Percentiles rank a stretch among this genome's conserved stretches.
Conservation (phyloP, 2,888 invertebrate genomes). For the Drosophila macrospina region DNA sequence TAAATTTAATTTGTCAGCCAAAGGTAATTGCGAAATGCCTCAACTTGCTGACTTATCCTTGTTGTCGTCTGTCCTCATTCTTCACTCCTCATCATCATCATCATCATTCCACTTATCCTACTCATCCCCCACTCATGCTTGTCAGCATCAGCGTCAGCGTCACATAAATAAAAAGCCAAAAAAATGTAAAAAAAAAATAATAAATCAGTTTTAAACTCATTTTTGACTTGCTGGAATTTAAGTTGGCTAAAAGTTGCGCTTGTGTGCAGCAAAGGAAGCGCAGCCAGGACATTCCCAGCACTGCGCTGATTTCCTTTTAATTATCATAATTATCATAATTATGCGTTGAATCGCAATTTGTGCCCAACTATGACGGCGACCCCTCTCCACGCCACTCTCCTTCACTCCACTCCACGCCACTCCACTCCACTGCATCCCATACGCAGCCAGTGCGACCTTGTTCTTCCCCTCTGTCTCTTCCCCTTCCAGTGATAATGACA, state of each 20-base stretch:
- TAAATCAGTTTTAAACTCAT: constrained; percentile 44
- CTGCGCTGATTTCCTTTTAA: constrained; percentile 70
- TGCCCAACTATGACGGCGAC: constrained; percentile 16
- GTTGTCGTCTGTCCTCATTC: constrained; percentile 8
- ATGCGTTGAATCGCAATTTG: constrained; percentile 56
- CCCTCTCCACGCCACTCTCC: background rate
- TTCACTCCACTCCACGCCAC: background rate
- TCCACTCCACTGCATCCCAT: background rate
- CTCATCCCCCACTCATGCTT: constrained; percentile 23
- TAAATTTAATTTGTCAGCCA: constrained; percentile 68
- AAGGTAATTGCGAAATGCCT: constrained; percentile 58
- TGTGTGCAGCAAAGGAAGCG: constrained; percentile 25
- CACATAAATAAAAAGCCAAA: constrained; percentile 8
- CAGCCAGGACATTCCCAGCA: constrained; percentile 36
- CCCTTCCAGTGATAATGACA: constrained; percentile 18
- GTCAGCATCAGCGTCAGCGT: constrained; percentile 39
- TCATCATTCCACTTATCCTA: constrained; percentile 7
- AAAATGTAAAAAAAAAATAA: constrained; percentile 9
- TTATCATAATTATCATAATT: constrained; percentile 77
- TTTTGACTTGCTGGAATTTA: constrained; percentile 53
- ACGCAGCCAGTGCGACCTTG: background rate
- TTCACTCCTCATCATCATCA: constrained; percentile 4
- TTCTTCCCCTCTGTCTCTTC: background rate
- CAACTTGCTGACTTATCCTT: constrained; percentile 20
- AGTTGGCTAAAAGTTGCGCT: constrained; percentile 50